phyloP scores from a whole-genome alignment of 2,888 invertebrate genomes.

The Blastobasis adustella region DNA sequence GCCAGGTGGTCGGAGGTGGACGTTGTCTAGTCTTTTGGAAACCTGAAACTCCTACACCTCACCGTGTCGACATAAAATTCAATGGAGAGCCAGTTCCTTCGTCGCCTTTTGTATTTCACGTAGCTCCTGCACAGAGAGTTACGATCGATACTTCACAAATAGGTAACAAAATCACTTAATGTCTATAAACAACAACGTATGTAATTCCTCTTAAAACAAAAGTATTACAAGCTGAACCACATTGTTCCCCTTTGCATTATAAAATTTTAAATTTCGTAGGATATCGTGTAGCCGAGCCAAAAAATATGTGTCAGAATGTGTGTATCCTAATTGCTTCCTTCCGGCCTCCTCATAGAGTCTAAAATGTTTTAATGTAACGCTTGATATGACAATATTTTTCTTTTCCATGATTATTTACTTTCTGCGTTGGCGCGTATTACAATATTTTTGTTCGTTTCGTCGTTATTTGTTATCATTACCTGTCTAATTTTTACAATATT shows the following conservation, averaged over 20 bases:
- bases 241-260: too few relatives aligned
- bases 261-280: too few relatives aligned
- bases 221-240: too few relatives aligned
- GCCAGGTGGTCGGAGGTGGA: constrained; percentile 92
- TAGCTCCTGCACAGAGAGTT: constrained; percentile 63
- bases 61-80: constrained; percentile 96
- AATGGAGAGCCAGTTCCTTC: constrained; percentile 95
- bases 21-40: constrained; percentile 95
- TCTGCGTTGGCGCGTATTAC: background rate
- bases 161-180: constrained; percentile 33
- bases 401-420: background rate
- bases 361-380: too few relatives aligned
- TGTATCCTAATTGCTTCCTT: too few relatives aligned
- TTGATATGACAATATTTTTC: background rate
- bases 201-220: too few relatives aligned
- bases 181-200: background rate
- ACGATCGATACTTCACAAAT: constrained; percentile 64
- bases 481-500: background rate
- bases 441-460: too few relatives aligned
- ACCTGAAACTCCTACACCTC: constrained; percentile 92
- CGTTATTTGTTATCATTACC: background rate
- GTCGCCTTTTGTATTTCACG: constrained; percentile 91
- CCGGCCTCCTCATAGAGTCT: too few relatives aligned
- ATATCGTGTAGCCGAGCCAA: too few relatives aligned
- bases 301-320: too few relatives aligned